Evolutionary conservation across 2,888 invertebrate species (phyloP).

Genomic region (Neocrepidodera transversa): DNA sequence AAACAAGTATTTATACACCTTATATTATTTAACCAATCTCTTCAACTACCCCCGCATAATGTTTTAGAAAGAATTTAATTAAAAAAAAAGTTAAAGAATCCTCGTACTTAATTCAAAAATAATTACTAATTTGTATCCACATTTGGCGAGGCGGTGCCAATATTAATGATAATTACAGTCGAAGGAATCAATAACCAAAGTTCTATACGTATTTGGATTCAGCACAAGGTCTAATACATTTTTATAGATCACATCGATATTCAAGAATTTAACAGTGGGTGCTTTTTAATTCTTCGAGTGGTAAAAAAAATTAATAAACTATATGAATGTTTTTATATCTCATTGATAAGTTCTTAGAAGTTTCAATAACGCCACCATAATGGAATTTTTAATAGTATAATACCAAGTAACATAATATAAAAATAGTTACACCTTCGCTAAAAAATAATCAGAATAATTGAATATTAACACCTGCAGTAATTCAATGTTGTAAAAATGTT

Average conservation of each 20-base stretch:
- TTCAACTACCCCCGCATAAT: neutral
- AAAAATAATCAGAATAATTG: neutral
- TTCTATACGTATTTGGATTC: slow-evolving; percentile 13
- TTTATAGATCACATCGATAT: slow-evolving; percentile 12
- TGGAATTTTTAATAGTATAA: neutral
- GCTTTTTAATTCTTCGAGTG: slow-evolving; percentile 5
- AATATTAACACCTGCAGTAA: neutral
- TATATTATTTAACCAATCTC: neutral
- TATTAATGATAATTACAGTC: slow-evolving; percentile 13
- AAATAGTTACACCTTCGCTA: neutral
- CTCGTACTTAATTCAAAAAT: slow-evolving; percentile 6
- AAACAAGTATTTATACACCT: neutral
- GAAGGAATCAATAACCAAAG: slow-evolving; percentile 7
- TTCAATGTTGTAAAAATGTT: too few species aligned
- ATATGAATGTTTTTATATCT: slow-evolving; percentile 9
- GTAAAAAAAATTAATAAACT: slow-evolving; percentile 7
- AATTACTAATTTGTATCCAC: slow-evolving; percentile 2
- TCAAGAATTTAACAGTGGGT: slow-evolving; percentile 11
- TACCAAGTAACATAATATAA: neutral
- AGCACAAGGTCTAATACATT: slow-evolving; percentile 18
- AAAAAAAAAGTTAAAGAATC: neutral
- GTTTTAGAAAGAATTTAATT: neutral
- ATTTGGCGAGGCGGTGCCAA: slow-evolving; percentile 10
- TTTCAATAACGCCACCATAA: neutral
- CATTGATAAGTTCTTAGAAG: slow-evolving; percentile 11